Conservation (phyloP, 2,113 vertebrate species). For the Labeo rohita region DNA sequence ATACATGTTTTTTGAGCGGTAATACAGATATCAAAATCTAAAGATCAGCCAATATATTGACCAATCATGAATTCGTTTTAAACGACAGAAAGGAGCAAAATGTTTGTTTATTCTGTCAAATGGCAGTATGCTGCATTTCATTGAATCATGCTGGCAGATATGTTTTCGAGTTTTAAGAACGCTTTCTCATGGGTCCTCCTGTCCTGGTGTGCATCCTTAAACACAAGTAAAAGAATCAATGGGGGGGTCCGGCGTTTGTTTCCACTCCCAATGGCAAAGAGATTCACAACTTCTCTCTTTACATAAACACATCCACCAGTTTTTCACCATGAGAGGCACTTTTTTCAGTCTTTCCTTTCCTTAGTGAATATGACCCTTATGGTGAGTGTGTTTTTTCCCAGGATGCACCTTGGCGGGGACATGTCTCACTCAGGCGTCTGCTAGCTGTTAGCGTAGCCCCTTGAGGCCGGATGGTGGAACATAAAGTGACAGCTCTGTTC, state of each 20-base stretch:
- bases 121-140: neutral
- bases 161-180: slow-evolving; percentile 56
- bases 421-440: slow-evolving; percentile 71
- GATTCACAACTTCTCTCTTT: slow-evolving; percentile 53
- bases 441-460: slow-evolving; percentile 74
- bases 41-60: neutral
- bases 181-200: slow-evolving; percentile 55
- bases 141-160: slow-evolving; percentile 20
- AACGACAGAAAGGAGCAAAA: neutral
- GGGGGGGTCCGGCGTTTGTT: slow-evolving; percentile 53
- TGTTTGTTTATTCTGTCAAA: neutral
- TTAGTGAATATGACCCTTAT: slow-evolving; percentile 60
- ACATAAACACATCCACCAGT: slow-evolving; percentile 35
- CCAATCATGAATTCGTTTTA: neutral
- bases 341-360: slow-evolving; percentile 50
- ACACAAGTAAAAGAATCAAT: slow-evolving; percentile 35
- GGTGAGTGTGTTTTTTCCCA: slow-evolving; percentile 65
- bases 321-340: slow-evolving; percentile 55
- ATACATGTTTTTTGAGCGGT: too few species aligned
- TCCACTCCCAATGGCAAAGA: slow-evolving; percentile 52
- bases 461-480: slow-evolving; percentile 64
- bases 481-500: slow-evolving; percentile 64
- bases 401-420: slow-evolving; percentile 72
- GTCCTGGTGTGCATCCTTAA: slow-evolving; percentile 10
- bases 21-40: neutral